Base-by-base conservation (phyloP, 53 echinoderm and acorn worm species). In the Henricia sp. region DNA sequence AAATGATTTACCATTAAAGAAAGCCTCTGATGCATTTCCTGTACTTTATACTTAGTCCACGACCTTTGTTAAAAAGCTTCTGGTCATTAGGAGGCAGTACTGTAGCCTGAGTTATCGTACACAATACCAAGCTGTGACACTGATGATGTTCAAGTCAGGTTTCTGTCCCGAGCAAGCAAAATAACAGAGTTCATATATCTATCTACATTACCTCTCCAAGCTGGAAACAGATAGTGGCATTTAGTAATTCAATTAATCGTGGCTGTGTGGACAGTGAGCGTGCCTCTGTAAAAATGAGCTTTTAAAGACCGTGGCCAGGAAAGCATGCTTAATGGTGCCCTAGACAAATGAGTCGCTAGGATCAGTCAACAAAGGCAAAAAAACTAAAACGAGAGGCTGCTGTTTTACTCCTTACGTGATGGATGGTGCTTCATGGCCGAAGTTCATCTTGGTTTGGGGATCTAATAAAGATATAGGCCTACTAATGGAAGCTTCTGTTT, bases 61-160 rank as follows among this genome's bases (percentile, higher is more conserved):
- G 62, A 29, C 62, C n/a, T 28, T 10, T 17, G 67, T 28, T 67
- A 37, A 52, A 64, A 52, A 52, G 52, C 29, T 53, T 73, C 26
- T n/a, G 6, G 54, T 52, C 73, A 73, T 73, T 73, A 71, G 43
- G 35, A 37, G 37, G 42, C 37, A 29, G 32, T 9, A 14, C 37
- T 19, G 36, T 52, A 36, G 16, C 35, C 32, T 36, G 36, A 37
- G 3, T 16, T 35, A 35, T 16, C 23, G 23, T 68, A 68, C 36
- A 68, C 35, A 68, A 40, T 41, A 9, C 8, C 1, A 68, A n/a
- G 38, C 24, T 52, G 54, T 17, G 16, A 73, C 73, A 14, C 53
- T 73, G 54, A 73, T 24, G 73, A 73, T 36, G 24, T 52, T 11
- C 37, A 20, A 73, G 38, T n/a, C 73, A 53, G 37, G n/a, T n/a